phyloP scores from a whole-genome alignment of 2,888 invertebrate genomes.

The Acanthacorydalis orientalis region DNA sequence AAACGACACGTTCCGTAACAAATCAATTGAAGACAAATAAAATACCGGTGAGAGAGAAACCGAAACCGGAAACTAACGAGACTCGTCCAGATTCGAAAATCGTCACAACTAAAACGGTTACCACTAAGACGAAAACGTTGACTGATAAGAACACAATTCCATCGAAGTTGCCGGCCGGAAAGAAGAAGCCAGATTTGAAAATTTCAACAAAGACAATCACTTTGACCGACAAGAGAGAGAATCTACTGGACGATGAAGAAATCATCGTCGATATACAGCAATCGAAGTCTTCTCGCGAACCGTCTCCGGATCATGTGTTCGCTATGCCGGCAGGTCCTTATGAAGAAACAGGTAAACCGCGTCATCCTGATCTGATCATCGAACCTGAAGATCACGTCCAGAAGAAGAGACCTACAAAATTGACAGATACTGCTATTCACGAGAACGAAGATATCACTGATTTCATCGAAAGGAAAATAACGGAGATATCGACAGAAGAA shows the following conservation, averaged over 20 bases:
- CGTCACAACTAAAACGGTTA: conserved; percentile 6
- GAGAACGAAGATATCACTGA: conserved; percentile 46
- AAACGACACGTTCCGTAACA: neutral
- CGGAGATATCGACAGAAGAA: conserved; percentile 10
- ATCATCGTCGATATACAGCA: conserved; percentile 51
- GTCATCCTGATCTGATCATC: conserved; percentile 56
- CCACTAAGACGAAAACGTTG: too few species aligned
- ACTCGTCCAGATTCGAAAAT: conserved; percentile 10
- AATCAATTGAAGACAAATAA: neutral
- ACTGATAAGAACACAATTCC: conserved; percentile 12
- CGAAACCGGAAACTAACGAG: conserved; percentile 26
- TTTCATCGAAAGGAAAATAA: conserved; percentile 21
- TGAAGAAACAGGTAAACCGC: conserved; percentile 40
- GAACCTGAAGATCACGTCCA: conserved; percentile 51
- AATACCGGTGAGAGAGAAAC: conserved; percentile 21
- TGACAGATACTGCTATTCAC: conserved; percentile 32
- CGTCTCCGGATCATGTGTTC: conserved; percentile 53
- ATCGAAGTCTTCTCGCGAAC: conserved; percentile 59
- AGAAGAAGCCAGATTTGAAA: conserved; percentile 19
- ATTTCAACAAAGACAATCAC: conserved; percentile 35
- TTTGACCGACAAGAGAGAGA: conserved; percentile 20
- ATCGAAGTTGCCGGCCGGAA: conserved; percentile 15
- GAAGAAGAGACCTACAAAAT: conserved; percentile 20
- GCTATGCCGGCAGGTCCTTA: conserved; percentile 44
- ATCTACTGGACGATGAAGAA: conserved; percentile 31